Evolutionary conservation across 2,888 invertebrate genomes (phyloP).

Genomic region (Andrena praecox): DNA sequence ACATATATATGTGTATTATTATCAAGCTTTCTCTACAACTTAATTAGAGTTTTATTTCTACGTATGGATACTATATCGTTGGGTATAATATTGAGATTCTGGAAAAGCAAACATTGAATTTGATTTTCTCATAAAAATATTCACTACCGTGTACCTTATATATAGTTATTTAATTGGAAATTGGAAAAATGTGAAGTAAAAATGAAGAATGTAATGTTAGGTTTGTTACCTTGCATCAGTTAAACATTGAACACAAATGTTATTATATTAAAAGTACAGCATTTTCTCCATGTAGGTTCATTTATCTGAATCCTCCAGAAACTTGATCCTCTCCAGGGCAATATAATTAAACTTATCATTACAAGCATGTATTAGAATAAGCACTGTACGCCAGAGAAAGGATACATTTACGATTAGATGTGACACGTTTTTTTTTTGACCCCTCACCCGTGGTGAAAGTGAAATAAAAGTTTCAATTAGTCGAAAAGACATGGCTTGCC

Average conservation of each 20-base stretch:
- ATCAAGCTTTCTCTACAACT: too few relatives aligned
- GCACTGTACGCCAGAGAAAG: neutral
- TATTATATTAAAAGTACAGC: neutral
- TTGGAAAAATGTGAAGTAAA: neutral
- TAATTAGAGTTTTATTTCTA: too few relatives aligned
- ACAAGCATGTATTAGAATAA: neutral
- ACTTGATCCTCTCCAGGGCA: neutral
- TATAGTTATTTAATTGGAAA: neutral
- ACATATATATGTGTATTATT: too few relatives aligned
- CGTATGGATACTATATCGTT: too few relatives aligned
- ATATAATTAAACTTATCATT: neutral
- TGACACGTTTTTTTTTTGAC: conserved; percentile 13
- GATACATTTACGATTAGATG: neutral
- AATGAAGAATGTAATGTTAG: neutral
- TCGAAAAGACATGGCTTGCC: neutral
- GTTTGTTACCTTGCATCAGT: neutral
- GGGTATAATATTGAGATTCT: too few relatives aligned
- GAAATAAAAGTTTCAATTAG: conserved; percentile 45
- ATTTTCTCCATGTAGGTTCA: neutral
- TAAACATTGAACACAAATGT: neutral
- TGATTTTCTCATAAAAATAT: too few relatives aligned
- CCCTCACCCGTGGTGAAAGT: conserved; percentile 29
- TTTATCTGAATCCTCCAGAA: neutral
- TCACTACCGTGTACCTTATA: too few relatives aligned
- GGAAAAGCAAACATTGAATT: too few relatives aligned